Evolutionary conservation across 2,797 vertebrate genomes (phyloP).

Genomic region (Coranthus polyacanthus): DNA sequence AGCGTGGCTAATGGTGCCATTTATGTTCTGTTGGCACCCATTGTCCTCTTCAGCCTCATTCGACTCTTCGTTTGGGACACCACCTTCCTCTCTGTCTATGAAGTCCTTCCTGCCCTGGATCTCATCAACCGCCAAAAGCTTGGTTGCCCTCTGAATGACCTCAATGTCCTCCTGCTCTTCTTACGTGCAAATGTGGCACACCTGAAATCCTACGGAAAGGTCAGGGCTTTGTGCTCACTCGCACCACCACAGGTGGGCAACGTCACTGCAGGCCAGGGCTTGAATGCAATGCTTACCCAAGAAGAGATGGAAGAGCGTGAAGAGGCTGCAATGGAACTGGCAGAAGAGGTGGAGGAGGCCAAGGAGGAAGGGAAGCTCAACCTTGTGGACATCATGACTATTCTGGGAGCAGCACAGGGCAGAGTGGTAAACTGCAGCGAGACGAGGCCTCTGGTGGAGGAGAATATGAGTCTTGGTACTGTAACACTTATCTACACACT

Average conservation of each 20-base stretch:
- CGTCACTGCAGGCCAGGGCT: constrained; percentile 43
- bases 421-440: constrained; percentile 82
- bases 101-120: constrained; percentile 94
- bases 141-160: constrained; percentile 94
- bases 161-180: constrained; percentile 95
- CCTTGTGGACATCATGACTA: constrained; percentile 95
- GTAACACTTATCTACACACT: constrained; percentile 84
- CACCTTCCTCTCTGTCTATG: constrained; percentile 92
- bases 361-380: constrained; percentile 89
- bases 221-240: constrained; percentile 90
- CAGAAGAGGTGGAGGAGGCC: constrained; percentile 83
- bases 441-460: constrained; percentile 84
- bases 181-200: constrained; percentile 92
- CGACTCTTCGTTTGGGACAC: constrained; percentile 96
- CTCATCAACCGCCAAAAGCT: constrained; percentile 91
- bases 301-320: constrained; percentile 84
- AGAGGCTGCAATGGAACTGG: constrained; percentile 82
- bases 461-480: constrained; percentile 87
- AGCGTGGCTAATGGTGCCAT: constrained; percentile 88
- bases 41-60: constrained; percentile 91
- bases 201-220: constrained; percentile 91
- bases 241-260: constrained; percentile 81
- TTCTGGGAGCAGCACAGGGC: constrained; percentile 91
- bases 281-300: constrained; percentile 72
- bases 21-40: constrained; percentile 89